phyloP scores from a whole-genome alignment of 2,797 vertebrate genomes.

The Odontamblyopus lacepedii region DNA sequence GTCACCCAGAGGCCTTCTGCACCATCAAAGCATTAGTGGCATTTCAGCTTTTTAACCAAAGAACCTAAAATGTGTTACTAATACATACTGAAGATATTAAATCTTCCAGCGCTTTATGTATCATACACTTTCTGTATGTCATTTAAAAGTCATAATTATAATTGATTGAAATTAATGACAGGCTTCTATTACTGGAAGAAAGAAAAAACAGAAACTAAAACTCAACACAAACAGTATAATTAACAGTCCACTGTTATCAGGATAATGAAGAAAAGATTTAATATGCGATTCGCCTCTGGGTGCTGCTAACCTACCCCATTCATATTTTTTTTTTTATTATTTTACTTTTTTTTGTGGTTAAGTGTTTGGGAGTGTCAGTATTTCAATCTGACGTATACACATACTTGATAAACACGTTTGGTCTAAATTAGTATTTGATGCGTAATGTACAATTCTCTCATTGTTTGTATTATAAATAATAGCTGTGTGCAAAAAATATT shows the following conservation, averaged over 20 bases:
- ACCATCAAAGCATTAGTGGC: constrained; percentile 63
- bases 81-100: constrained; percentile 36
- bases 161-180: constrained; percentile 5
- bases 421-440: too few relatives aligned
- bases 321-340: too few relatives aligned
- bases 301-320: too few relatives aligned
- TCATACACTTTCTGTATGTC: background rate
- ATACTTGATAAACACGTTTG: too few relatives aligned
- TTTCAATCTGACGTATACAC: too few relatives aligned
- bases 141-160: constrained; percentile 3
- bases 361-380: too few relatives aligned
- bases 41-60: constrained; percentile 52
- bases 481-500: too few relatives aligned
- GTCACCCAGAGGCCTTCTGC: constrained; percentile 65
- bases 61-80: constrained; percentile 48
- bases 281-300: too few relatives aligned
- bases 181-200: background rate
- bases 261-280: too few relatives aligned
- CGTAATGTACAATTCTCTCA: too few relatives aligned
- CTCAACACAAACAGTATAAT: background rate
- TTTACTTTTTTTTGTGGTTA: too few relatives aligned
- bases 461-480: too few relatives aligned
- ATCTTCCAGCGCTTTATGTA: constrained; percentile 32
- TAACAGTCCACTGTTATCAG: background rate
- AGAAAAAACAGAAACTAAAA: background rate